Conservation (phyloP, 2,888 invertebrate species). For the Brenthis daphne region DNA sequence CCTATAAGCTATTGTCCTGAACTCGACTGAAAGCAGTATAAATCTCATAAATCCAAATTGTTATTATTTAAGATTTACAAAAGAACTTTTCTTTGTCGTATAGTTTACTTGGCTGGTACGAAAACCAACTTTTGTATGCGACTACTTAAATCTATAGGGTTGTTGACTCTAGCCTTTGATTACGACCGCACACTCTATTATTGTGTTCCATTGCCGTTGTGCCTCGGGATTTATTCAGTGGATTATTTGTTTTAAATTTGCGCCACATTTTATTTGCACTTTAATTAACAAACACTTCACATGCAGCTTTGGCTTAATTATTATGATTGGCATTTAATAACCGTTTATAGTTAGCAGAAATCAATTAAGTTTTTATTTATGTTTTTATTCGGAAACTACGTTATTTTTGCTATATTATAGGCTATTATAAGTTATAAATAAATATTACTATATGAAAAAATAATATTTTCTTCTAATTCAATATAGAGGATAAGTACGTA, state of each 20-base stretch:
- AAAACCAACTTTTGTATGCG: constrained; percentile 14
- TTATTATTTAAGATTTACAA: background rate
- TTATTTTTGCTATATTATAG: too few relatives aligned
- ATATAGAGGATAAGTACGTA: too few relatives aligned
- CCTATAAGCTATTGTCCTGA: too few relatives aligned
- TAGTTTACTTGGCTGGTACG: background rate
- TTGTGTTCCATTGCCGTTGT: constrained; percentile 5
- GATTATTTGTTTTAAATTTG: constrained; percentile 10
- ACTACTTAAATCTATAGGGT: constrained; percentile 9
- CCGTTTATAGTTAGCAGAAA: background rate
- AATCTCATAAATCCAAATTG: background rate
- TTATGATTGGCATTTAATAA: background rate
- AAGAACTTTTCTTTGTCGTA: background rate
- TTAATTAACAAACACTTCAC: constrained; percentile 20
- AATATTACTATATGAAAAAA: too few relatives aligned
- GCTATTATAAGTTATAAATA: too few relatives aligned
- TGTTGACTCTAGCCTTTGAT: constrained; percentile 19
- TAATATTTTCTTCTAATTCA: too few relatives aligned
- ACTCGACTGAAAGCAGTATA: too few relatives aligned
- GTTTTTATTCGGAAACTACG: too few relatives aligned
- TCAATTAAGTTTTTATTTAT: background rate
- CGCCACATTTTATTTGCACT: constrained; percentile 19
- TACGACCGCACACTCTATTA: background rate
- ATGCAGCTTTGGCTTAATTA: constrained; percentile 11
- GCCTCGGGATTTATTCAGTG: constrained; percentile 8